Conservation (phyloP, 2,113 vertebrate species). For the Pelodiscus sinensis region DNA sequence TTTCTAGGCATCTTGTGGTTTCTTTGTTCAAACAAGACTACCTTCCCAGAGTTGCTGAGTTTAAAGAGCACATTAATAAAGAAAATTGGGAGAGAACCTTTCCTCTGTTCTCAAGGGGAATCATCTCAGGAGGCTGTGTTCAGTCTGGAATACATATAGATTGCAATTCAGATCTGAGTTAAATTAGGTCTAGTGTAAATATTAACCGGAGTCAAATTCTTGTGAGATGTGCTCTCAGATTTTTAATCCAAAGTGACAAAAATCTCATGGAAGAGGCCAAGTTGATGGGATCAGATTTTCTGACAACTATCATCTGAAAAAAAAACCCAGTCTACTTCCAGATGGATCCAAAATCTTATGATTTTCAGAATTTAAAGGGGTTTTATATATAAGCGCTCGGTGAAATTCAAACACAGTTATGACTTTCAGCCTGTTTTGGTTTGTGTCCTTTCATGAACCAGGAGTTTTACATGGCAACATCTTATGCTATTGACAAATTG, state of each 20-base stretch:
- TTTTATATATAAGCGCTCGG: neutral
- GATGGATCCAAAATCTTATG: neutral
- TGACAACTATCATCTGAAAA: slow-evolving; percentile 30
- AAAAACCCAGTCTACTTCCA: neutral
- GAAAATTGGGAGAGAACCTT: neutral
- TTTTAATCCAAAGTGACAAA: slow-evolving; percentile 13
- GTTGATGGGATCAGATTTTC: slow-evolving; percentile 36
- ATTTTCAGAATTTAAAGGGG: neutral
- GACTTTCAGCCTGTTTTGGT: neutral
- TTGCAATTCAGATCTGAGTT: neutral
- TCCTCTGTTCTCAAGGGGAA: neutral
- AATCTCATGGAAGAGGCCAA: slow-evolving; percentile 22
- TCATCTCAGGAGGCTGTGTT: neutral
- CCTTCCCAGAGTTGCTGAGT: neutral
- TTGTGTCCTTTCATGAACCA: accelerated
- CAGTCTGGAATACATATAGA: neutral
- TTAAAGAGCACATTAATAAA: neutral
- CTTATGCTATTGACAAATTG: neutral
- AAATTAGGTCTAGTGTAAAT: neutral
- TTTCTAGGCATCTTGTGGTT: neutral
- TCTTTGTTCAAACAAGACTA: neutral
- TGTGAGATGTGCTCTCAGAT: slow-evolving; percentile 1
- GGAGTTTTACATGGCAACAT: accelerated
- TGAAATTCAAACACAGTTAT: neutral
- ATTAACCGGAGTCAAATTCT: slow-evolving; percentile 4